Conservation (phyloP, 2,113 vertebrate species). For the Datnioides undecimradiatus region DNA sequence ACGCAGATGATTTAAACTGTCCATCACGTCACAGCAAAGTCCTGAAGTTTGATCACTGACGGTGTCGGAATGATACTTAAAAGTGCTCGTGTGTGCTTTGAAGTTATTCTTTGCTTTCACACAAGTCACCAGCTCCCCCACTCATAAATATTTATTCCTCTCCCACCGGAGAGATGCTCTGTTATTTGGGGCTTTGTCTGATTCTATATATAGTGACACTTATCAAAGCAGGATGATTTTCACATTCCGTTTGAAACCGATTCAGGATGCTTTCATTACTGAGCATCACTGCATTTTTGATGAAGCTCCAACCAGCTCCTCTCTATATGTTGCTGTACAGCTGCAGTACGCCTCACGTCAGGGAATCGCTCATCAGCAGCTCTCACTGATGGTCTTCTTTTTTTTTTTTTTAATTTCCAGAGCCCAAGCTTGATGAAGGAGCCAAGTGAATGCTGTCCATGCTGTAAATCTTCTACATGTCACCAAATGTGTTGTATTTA, state of each 20-base stretch:
- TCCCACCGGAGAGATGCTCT: constrained; percentile 4
- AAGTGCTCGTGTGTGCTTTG: background rate
- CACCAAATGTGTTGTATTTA: constrained; percentile 75
- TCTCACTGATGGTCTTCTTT: background rate
- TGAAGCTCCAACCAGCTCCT: background rate
- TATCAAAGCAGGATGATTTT: background rate
- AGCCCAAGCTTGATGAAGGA: constrained; percentile 79
- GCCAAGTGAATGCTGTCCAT: constrained; percentile 73
- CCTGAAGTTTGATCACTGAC: background rate
- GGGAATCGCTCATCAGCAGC: background rate
- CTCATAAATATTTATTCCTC: constrained; percentile 35
- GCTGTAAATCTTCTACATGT: constrained; percentile 60
- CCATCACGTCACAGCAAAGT: background rate
- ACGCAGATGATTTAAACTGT: background rate
- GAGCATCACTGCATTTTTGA: background rate
- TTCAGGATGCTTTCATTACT: constrained; percentile 13
- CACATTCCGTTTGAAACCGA: constrained; percentile 19
- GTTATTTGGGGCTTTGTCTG: constrained; percentile 13
- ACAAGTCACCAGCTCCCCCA: background rate
- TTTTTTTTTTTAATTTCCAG: constrained; percentile 51
- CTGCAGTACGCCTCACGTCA: background rate
- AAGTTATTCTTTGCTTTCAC: background rate
- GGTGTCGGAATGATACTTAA: background rate
- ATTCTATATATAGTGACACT: constrained; percentile 48
- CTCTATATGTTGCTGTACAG: background rate